Conservation (phyloP, 2,113 vertebrate genomes). For the Seriola aureovittata region DNA sequence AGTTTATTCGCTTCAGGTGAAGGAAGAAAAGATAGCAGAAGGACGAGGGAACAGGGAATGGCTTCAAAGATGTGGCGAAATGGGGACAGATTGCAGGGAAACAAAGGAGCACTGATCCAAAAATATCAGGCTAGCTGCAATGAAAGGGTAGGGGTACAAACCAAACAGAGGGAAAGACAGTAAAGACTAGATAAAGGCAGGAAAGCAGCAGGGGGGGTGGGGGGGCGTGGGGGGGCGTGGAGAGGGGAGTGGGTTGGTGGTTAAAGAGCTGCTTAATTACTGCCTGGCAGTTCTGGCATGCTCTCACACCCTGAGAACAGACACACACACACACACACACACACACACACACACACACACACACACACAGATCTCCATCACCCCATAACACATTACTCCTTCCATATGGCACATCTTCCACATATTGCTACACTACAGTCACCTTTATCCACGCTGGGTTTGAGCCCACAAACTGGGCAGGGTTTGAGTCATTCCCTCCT, state of each 20-base stretch:
- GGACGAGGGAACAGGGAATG: conserved; percentile 1
- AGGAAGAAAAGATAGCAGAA: neutral
- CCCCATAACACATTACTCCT: conserved; percentile 36
- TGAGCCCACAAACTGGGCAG: conserved; percentile 17
- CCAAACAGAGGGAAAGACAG: conserved; percentile 42
- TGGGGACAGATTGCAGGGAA: conserved; percentile 43
- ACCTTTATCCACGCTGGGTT: conserved; percentile 49
- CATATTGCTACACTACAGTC: conserved; percentile 30
- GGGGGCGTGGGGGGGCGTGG: neutral
- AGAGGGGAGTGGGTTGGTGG: conserved; percentile 50
- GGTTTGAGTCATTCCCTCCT: neutral
- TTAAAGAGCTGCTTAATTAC: conserved; percentile 77
- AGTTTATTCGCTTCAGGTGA: neutral
- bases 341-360: conserved; percentile 18
- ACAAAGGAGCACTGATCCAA: conserved; percentile 49
- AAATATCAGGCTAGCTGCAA: conserved; percentile 61
- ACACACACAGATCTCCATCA: conserved; percentile 19
- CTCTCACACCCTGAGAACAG: conserved; percentile 8
- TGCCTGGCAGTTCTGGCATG: conserved; percentile 55
- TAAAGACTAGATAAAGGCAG: conserved; percentile 61
- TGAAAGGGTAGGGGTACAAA: conserved; percentile 51
- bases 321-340: conserved; percentile 5
- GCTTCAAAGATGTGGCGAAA: conserved; percentile 44
- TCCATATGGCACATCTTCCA: conserved; percentile 52
- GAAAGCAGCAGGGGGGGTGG: conserved; percentile 56